A percentile compares a stretch with the other conserved stretches of the same genome.
Evolutionary conservation across 2,797 vertebrate species (phyloP).

Genomic region (Erithacus rubecula): DNA sequence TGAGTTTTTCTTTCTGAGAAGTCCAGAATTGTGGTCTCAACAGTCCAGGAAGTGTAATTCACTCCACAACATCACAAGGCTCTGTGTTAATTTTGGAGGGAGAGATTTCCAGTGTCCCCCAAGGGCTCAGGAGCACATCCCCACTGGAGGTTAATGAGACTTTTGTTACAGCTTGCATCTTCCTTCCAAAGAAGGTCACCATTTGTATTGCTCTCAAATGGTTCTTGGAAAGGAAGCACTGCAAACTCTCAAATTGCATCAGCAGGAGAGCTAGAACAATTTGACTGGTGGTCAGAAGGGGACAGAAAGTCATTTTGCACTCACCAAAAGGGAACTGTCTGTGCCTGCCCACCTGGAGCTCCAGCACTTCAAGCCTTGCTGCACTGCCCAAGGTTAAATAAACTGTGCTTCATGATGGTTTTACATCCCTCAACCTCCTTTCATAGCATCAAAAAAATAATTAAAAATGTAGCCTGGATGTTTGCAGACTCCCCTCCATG

Average conservation of each 20-base stretch:
- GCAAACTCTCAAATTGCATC: background rate
- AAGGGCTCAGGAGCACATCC: accelerated
- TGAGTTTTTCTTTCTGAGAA: background rate
- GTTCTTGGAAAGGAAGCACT: background rate
- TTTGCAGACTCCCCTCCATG: background rate
- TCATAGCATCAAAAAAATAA: background rate
- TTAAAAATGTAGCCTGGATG: background rate
- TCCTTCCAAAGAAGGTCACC: background rate
- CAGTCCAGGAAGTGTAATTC: background rate
- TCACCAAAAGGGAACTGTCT: background rate
- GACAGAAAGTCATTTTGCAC: background rate
- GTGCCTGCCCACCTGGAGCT: background rate
- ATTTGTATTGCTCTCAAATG: background rate
- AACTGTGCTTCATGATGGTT: background rate
- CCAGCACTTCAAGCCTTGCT: accelerated
- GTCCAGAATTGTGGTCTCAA: background rate
- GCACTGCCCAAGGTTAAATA: background rate
- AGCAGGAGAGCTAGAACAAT: background rate
- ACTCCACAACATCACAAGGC: background rate
- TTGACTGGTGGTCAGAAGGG: background rate
- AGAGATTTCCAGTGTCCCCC: background rate
- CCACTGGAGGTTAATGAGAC: background rate
- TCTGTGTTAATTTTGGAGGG: background rate
- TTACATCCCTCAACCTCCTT: background rate
- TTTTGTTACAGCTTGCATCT: background rate